Percentiles rank a stretch among this genome's conserved stretches.
phyloP scores from a whole-genome alignment of 2,888 invertebrate species.

The Malachius bipustulatus region DNA sequence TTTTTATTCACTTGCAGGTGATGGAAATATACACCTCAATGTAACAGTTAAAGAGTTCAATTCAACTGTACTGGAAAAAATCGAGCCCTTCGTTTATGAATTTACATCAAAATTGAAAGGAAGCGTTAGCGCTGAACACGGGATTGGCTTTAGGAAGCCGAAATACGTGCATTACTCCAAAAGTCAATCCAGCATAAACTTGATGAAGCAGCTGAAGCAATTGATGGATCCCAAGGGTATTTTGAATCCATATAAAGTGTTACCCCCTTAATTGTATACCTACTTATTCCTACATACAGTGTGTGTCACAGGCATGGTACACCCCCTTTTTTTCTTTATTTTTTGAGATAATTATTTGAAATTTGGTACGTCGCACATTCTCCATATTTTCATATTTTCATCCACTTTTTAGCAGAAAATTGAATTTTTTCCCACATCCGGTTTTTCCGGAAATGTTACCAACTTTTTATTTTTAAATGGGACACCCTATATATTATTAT shows the following conservation, averaged over 20 bases:
- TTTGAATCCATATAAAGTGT: slow-evolving; percentile 92
- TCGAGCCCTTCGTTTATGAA: slow-evolving; percentile 91
- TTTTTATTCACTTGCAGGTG: slow-evolving; percentile 50
- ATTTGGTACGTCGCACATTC: no score
- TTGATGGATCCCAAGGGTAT: slow-evolving; percentile 90
- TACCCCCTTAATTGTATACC: slow-evolving; percentile 23
- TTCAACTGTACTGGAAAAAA: slow-evolving; percentile 45
- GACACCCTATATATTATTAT: no score
- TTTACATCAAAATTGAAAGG: slow-evolving; percentile 70
- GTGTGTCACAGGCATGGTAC: no score
- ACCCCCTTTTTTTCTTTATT: no score
- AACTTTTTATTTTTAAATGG: no score
- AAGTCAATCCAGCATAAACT: slow-evolving; percentile 53
- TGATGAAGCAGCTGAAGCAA: slow-evolving; percentile 75
- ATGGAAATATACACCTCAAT: slow-evolving; percentile 93
- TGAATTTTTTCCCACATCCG: no score
- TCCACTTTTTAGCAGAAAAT: no score
- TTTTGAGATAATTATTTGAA: no score
- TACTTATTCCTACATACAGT: no score
- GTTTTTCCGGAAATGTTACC: no score
- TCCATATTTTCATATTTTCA: no score
- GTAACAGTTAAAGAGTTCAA: slow-evolving; percentile 60
- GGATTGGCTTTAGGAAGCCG: slow-evolving; percentile 82
- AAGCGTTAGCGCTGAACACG: slow-evolving; percentile 94
- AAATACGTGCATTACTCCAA: slow-evolving; percentile 77